Conservation (phyloP, 2,888 invertebrate genomes). For the Eudasyphora cyanicolor region DNA sequence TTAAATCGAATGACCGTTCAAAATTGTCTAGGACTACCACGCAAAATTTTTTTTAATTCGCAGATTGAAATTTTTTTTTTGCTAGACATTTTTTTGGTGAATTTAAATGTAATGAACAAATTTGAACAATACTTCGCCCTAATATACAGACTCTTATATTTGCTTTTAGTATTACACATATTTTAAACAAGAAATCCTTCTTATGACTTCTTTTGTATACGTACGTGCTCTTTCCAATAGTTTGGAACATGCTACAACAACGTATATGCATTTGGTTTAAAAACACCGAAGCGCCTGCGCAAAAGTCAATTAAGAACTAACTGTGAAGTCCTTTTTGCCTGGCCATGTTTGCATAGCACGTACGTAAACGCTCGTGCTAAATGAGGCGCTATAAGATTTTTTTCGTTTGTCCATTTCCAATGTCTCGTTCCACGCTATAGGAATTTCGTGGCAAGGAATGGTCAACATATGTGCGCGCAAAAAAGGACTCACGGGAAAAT, state of each 20-base stretch:
- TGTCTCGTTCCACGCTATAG: slow-evolving; percentile 23
- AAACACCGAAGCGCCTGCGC: slow-evolving; percentile 21
- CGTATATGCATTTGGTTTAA: neutral
- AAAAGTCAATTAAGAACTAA: slow-evolving; percentile 50
- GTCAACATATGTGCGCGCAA: slow-evolving; percentile 56
- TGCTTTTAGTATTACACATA: too few species aligned
- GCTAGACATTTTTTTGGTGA: too few species aligned
- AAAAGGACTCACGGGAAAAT: slow-evolving; percentile 39
- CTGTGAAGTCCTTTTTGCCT: slow-evolving; percentile 40
- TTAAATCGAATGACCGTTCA: too few species aligned
- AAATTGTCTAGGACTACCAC: too few species aligned
- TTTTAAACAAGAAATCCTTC: too few species aligned
- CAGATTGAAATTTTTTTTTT: too few species aligned
- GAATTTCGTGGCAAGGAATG: slow-evolving; percentile 28
- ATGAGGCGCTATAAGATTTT: slow-evolving; percentile 20
- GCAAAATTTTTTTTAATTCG: too few species aligned
- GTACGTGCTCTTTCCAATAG: slow-evolving; percentile 6
- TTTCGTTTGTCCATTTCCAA: neutral
- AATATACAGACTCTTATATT: too few species aligned
- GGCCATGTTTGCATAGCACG: slow-evolving; percentile 13
- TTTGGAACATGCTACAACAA: neutral
- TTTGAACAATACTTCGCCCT: too few species aligned
- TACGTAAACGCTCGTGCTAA: slow-evolving; percentile 23
- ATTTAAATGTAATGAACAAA: too few species aligned
- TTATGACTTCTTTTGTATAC: too few species aligned